These are phyloP conservation scores for Hybos culiciformis DNA, from an alignment of 2,888 invertebrate species.

Conservation along the genomic window DNA sequence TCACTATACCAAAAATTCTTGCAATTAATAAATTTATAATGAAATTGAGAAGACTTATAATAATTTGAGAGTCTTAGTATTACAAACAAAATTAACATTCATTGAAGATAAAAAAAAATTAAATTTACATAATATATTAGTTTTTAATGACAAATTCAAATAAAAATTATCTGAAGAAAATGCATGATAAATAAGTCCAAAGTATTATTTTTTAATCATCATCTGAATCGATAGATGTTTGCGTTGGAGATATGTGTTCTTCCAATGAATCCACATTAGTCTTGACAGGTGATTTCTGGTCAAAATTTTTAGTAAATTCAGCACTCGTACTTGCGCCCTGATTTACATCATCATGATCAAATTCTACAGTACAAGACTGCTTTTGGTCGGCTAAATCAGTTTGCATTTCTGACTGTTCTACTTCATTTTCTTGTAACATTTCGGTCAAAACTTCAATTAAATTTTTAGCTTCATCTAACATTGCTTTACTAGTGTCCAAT, in stretches of 20 bases:
- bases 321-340: neutral
- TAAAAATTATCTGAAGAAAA: neutral
- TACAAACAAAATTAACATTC: too few relatives aligned
- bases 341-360: neutral
- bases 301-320: neutral
- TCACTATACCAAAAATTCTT: too few relatives aligned
- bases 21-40: too few relatives aligned
- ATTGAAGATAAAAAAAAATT: too few relatives aligned
- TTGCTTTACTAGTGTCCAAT: constrained; percentile 52
- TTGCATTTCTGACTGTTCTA: constrained; percentile 33
- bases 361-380: neutral
- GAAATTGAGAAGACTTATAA: too few relatives aligned
- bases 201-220: neutral
- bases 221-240: neutral
- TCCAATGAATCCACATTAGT: too few relatives aligned
- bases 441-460: constrained; percentile 66
- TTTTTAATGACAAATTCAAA: neutral
- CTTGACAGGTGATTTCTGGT: too few relatives aligned
- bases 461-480: constrained; percentile 60
- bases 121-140: too few relatives aligned
- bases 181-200: too few relatives aligned
- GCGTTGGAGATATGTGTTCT: neutral
- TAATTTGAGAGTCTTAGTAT: too few relatives aligned
- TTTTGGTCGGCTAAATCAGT: neutral
- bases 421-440: constrained; percentile 46